phyloP scores from a whole-genome alignment of 2,888 invertebrate genomes.

The Xanthia togata region DNA sequence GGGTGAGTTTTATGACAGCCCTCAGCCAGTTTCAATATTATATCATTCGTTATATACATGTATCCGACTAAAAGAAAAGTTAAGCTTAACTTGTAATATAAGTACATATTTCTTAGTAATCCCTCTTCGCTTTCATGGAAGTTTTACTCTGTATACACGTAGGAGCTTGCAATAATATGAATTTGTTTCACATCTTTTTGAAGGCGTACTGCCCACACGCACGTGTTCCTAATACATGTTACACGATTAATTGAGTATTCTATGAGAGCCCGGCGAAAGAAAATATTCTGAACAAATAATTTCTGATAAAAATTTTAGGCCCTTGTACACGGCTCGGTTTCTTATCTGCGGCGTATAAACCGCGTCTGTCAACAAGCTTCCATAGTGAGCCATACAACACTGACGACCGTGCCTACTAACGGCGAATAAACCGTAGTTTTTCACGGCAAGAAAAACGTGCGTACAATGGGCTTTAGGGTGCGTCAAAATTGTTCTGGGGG shows the following conservation, averaged over 20 bases:
- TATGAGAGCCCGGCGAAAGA: constrained; percentile 15
- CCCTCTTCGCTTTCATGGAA: constrained; percentile 18
- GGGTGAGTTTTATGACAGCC: constrained; percentile 23
- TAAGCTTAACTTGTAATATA: constrained; percentile 24
- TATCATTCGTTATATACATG: constrained; percentile 14
- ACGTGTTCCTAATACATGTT: constrained; percentile 45
- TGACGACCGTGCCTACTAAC: no score
- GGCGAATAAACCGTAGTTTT: no score
- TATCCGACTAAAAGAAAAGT: constrained; percentile 9
- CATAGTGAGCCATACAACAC: no score
- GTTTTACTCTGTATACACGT: constrained; percentile 16
- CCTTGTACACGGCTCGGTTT: no score
- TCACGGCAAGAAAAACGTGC: no score
- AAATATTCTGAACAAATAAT: constrained; percentile 34
- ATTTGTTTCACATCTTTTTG: constrained; percentile 29
- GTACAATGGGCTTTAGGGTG: not conserved
- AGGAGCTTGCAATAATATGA: constrained; percentile 1
- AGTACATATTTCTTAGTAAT: constrained; percentile 28
- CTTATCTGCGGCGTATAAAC: no score
- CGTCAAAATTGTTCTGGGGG: not conserved
- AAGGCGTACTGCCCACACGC: constrained; percentile 31
- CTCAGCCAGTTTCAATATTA: constrained; percentile 1
- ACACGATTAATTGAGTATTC: constrained; percentile 54
- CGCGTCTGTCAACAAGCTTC: no score
- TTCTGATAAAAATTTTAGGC: constrained; percentile 12